Evolutionary conservation across 2,113 vertebrate genomes (phyloP), one percentile per base, ranked within the genome.

Genomic region (Cichladusa arquata): DNA sequence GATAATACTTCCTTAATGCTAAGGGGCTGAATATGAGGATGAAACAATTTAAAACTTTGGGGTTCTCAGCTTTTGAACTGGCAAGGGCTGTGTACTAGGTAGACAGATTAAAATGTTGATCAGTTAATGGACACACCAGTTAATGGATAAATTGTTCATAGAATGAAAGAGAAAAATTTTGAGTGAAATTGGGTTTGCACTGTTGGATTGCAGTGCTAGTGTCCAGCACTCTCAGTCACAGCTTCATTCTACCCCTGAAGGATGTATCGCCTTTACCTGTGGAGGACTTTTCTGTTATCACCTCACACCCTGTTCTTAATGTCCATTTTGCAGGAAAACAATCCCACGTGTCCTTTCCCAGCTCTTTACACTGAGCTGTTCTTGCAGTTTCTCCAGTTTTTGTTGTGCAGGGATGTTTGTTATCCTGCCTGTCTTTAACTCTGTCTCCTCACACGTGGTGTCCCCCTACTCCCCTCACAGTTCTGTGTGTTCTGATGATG

Each of bases 1-100:
- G 84, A 73, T 91, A 70, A 91, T 74, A 18, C 34, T 82, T 77
- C 9, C 36, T 62, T 78, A 80, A 71, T 76, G 60, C 44, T 51
- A 57, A 73, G 71, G 7, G 22, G 2, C 14, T 88, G 62, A 82
- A 62, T 23, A 57, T 18, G 72, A 58, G 48, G 31, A 89, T 61
- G 29, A 76, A 77, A 84, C 67, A 0, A 26, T 73, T 73, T 58
- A 54, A 66, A 95, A 71, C 3, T 56, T 44, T 6, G 24, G 38
- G 34, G 20, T 84, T 91, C 72, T 90, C n/a, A 22, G 36, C 31
- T 81, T 56, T 40, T 51, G 34, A 71, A 38, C 60, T 44, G 36
- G 31, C 1, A 6, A 92, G 24, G 53, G 12, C 40, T 74, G 11
- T 0, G 0, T 70, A 66, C 70, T 23, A 85, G 38, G 47, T 56